Percentiles rank a stretch among this genome's conserved stretches.
Conservation (phyloP, 1,140 invertebrate species). For the Conopomorpha cramerella region DNA sequence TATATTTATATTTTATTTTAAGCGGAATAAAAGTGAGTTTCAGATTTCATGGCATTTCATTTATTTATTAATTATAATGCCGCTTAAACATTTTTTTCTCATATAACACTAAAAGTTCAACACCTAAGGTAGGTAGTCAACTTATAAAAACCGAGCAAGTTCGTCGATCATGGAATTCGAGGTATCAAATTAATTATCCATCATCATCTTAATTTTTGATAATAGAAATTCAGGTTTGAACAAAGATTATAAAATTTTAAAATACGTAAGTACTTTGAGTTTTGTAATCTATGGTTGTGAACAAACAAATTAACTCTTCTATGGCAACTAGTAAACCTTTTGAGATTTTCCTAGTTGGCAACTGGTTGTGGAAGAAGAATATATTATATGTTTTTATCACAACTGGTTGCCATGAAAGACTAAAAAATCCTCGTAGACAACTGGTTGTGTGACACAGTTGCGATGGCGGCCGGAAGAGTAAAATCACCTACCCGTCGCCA, state of each 20-base stretch:
- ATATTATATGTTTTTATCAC: neutral
- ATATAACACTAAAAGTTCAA: neutral
- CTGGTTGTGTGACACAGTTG: slow-evolving; percentile 5
- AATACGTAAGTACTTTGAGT: neutral
- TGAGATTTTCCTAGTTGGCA: slow-evolving; percentile 1
- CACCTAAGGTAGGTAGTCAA: too few relatives aligned
- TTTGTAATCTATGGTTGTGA: neutral
- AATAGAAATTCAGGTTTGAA: neutral
- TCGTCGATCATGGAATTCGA: too few relatives aligned
- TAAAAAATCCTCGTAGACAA: neutral
- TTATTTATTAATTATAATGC: neutral
- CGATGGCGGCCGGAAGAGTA: slow-evolving; percentile 2
- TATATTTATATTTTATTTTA: neutral
- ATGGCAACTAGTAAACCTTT: slow-evolving; percentile 1
- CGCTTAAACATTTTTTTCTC: neutral
- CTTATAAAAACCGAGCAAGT: too few relatives aligned
- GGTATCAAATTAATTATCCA: too few relatives aligned
- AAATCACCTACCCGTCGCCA: too few relatives aligned
- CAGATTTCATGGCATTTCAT: too few relatives aligned
- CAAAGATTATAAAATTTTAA: neutral
- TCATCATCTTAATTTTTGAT: too few relatives aligned
- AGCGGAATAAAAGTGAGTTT: neutral
- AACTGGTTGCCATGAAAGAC: neutral
- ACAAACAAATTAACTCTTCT: neutral
- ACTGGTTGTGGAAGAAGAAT: slow-evolving; percentile 1